Conservation (phyloP, 1,140 invertebrate genomes). For the Heterodera schachtii region DNA sequence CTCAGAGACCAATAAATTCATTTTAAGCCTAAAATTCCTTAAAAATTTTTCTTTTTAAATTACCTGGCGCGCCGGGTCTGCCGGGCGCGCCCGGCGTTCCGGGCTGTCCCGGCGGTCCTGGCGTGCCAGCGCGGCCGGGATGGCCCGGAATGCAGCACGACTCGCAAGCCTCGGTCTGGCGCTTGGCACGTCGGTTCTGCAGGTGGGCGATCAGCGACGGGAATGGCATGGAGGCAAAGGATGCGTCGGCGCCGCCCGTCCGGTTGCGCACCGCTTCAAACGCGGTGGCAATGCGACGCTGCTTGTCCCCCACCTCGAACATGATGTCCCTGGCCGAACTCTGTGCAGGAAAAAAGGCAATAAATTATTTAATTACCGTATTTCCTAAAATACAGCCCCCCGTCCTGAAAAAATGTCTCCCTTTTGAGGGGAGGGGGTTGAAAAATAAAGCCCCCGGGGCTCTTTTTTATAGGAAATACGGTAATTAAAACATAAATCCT, state of each 20-base stretch:
- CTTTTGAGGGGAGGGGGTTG: too few relatives aligned
- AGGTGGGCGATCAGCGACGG: constrained; percentile 13
- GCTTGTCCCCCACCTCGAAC: constrained; percentile 42
- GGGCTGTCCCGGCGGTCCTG: constrained; percentile 26
- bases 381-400: too few relatives aligned
- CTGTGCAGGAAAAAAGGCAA: constrained; percentile 9
- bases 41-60: not conserved
- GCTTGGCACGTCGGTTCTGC: constrained; percentile 26
- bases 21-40: not conserved
- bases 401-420: too few relatives aligned
- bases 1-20: too few relatives aligned
- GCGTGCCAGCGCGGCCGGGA: constrained; percentile 34
- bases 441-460: too few relatives aligned
- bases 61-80: constrained; percentile 33
- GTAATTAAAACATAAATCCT: too few relatives aligned
- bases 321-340: constrained; percentile 56
- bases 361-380: too few relatives aligned
- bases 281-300: constrained; percentile 17
- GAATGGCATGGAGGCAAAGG: constrained; percentile 8
- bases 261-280: not conserved
- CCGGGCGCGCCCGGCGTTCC: constrained; percentile 40
- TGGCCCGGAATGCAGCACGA: constrained; percentile 58
- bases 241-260: not conserved
- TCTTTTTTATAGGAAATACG: too few relatives aligned
- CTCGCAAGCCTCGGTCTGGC: constrained; percentile 20